Evolutionary conservation across 2,888 invertebrate genomes (phyloP).

Genomic region (Apamea epomidion): DNA sequence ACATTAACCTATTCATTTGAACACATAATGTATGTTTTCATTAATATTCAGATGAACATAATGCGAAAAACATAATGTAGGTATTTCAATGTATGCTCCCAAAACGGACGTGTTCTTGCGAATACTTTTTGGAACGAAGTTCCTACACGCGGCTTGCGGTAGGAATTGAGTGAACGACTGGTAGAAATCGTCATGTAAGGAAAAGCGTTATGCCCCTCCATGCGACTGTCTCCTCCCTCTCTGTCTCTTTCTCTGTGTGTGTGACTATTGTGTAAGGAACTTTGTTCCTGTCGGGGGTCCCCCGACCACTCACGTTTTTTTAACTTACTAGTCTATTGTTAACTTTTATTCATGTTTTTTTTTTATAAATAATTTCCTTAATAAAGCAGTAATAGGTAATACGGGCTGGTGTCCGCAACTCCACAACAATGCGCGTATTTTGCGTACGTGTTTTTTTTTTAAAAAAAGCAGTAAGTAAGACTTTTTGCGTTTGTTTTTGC

Average conservation of each 20-base stretch:
- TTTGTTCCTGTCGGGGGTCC: background rate
- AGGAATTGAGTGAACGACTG: background rate
- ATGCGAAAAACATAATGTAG: background rate
- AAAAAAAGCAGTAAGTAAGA: background rate
- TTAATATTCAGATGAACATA: background rate
- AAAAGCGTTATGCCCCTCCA: background rate
- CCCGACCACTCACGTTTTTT: background rate
- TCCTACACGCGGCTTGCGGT: background rate
- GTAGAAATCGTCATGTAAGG: background rate
- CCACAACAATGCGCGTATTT: no score
- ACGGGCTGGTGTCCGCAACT: no score
- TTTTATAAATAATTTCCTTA: background rate
- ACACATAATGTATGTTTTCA: background rate
- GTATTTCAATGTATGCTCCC: background rate
- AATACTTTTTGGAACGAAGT: background rate
- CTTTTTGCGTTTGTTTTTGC: background rate
- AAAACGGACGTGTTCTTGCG: background rate
- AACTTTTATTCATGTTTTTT: background rate
- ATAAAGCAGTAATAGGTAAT: accelerated
- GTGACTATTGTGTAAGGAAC: no score
- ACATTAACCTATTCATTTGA: background rate
- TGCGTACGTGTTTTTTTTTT: background rate
- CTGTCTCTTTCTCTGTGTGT: no score
- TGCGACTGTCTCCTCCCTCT: background rate
- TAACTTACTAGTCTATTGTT: background rate